Evolutionary conservation across 2,797 vertebrate species (phyloP).

Genomic region (Melanotaenia boesemani): DNA sequence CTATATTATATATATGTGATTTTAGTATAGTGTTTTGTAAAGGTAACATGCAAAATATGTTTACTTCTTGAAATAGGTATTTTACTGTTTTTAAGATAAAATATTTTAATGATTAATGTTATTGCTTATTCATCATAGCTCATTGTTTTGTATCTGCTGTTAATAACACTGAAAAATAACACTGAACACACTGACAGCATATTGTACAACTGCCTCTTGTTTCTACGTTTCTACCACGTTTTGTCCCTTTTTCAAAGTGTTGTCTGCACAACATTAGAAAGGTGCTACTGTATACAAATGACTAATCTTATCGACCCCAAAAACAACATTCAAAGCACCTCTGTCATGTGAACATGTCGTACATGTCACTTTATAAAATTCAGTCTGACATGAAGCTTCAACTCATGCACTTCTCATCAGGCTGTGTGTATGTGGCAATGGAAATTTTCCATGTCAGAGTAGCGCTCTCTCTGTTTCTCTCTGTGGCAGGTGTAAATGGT

Average conservation of each 20-base stretch:
- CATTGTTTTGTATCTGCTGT: slow-evolving; percentile 6
- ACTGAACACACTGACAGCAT: slow-evolving; percentile 4
- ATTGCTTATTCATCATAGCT: neutral
- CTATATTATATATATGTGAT: too few relatives aligned
- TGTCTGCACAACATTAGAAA: slow-evolving; percentile 45
- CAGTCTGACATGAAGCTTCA: slow-evolving; percentile 66
- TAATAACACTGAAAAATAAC: neutral
- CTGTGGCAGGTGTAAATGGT: slow-evolving; percentile 81
- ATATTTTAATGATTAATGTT: too few relatives aligned
- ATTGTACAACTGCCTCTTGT: slow-evolving; percentile 9
- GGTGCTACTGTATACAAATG: slow-evolving; percentile 60
- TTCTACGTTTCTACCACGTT: slow-evolving; percentile 22
- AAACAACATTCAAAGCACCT: slow-evolving; percentile 65
- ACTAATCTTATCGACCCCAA: slow-evolving; percentile 54
- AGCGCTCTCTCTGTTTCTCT: slow-evolving; percentile 48
- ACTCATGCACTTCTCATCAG: slow-evolving; percentile 60
- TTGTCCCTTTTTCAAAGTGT: slow-evolving; percentile 43
- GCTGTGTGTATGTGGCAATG: slow-evolving; percentile 51
- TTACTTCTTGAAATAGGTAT: neutral
- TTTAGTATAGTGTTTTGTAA: neutral
- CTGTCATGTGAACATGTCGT: slow-evolving; percentile 68
- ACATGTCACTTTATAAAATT: slow-evolving; percentile 69
- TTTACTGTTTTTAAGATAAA: slow-evolving; percentile 3
- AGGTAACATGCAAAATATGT: neutral
- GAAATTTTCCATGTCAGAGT: slow-evolving; percentile 65